phyloP scores from a whole-genome alignment of 1,140 invertebrate genomes.

The Acyrthosiphon pisum region DNA sequence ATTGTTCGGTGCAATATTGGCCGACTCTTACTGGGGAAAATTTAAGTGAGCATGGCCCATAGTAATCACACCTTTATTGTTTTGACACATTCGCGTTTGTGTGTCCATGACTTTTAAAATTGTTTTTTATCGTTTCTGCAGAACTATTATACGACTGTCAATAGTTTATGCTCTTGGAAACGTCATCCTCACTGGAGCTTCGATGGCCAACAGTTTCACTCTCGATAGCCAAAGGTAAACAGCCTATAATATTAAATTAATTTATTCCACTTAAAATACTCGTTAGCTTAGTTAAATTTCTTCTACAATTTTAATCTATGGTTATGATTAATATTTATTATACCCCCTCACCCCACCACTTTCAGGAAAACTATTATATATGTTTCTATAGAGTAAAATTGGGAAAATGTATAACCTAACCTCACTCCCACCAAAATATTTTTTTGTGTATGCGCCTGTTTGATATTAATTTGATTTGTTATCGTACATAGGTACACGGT shows the following conservation, averaged over 20 bases:
- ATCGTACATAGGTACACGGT: background rate
- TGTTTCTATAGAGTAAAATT: no score
- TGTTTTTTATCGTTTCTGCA: background rate
- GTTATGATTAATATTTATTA: background rate
- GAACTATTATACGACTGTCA: background rate
- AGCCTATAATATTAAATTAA: no score
- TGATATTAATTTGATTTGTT: background rate
- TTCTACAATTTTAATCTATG: background rate
- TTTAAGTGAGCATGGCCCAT: constrained; percentile 63
- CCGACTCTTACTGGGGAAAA: constrained; percentile 80
- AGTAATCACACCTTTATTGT: background rate
- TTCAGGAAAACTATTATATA: no score
- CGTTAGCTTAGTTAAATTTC: background rate
- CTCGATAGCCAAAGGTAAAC: background rate
- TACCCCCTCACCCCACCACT: no score
- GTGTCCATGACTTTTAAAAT: background rate
- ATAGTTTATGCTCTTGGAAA: background rate
- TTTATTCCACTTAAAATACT: background rate
- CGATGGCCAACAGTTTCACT: background rate
- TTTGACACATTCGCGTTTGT: background rate
- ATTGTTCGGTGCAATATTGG: constrained; percentile 83
- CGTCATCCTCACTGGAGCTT: background rate
- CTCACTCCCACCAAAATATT: no score
- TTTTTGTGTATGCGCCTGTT: no score
- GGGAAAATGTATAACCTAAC: no score